Evolutionary conservation across 2,888 invertebrate species (phyloP).

Genomic region (Ceriagrion tenellum): DNA sequence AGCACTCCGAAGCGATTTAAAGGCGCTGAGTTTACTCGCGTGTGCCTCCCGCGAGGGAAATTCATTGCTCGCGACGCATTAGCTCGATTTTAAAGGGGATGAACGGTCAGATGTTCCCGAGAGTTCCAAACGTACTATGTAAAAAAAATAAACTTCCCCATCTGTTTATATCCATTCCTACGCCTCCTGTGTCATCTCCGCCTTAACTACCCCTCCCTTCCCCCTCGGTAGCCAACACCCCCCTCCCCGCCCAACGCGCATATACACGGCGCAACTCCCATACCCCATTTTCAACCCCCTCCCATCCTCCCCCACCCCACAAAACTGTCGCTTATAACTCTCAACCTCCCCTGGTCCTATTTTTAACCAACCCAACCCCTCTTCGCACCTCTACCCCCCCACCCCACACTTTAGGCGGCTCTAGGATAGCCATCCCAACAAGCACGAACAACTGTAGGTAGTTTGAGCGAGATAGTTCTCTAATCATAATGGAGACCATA

Average conservation of each 20-base stretch:
- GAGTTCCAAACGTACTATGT: background rate
- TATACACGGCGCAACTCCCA: background rate
- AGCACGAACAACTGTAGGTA: background rate
- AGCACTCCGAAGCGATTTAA: background rate
- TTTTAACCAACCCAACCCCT: background rate
- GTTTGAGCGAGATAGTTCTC: too few relatives aligned
- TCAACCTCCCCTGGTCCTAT: background rate
- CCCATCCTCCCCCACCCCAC: background rate
- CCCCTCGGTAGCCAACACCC: background rate
- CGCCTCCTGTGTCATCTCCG: background rate
- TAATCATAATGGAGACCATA: too few relatives aligned
- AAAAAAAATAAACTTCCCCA: background rate
- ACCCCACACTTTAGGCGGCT: background rate
- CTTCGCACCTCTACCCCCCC: background rate
- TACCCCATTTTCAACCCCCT: background rate
- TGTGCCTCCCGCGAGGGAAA: background rate
- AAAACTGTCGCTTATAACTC: background rate
- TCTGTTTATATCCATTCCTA: background rate
- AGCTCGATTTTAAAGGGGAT: conserved; percentile 22
- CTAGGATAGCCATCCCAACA: background rate
- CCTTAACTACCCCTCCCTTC: too few relatives aligned
- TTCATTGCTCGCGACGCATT: conserved; percentile 10
- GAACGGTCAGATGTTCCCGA: background rate
- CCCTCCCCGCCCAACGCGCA: background rate
- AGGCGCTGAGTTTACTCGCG: background rate